Conservation (phyloP, 2,113 vertebrate genomes). For the Rhinolophus sinicus region DNA sequence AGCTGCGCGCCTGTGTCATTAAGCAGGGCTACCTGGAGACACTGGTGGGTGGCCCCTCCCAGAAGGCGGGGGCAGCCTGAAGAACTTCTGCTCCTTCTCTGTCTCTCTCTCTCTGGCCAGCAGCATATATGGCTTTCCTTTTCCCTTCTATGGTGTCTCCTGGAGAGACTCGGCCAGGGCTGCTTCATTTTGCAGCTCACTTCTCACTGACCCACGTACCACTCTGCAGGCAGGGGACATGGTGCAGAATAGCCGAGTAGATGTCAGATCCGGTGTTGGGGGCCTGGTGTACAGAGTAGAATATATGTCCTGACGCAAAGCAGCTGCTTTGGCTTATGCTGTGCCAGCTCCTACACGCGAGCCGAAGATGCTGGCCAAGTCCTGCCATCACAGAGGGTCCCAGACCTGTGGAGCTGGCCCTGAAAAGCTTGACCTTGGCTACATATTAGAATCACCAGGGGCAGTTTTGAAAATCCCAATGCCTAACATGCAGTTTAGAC, state of each 20-base stretch:
- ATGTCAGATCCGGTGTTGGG: not conserved
- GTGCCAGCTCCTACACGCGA: not conserved
- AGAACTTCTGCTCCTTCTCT: not conserved
- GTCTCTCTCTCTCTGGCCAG: not conserved
- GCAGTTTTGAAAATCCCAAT: not conserved
- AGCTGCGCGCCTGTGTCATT: not conserved
- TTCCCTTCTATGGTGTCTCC: not conserved
- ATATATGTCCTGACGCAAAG: not conserved
- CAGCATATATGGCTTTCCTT: rapidly evolving
- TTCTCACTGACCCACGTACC: not conserved
- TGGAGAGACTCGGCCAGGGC: not conserved
- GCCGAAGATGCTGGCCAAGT: not conserved
- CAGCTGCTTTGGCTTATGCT: not conserved
- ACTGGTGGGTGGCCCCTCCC: not conserved
- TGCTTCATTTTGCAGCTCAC: not conserved
- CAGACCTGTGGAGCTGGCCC: not conserved
- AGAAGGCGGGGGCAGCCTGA: not conserved
- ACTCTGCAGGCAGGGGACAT: not conserved
- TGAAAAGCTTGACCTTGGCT: not conserved
- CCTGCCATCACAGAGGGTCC: not conserved
- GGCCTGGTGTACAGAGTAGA: not conserved
- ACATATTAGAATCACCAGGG: not conserved
- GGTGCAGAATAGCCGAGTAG: not conserved
- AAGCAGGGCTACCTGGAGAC: not conserved
- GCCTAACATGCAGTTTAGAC: not conserved